phyloP scores from a whole-genome alignment of 2,797 vertebrate genomes.

The Sarcophilus harrisii region DNA sequence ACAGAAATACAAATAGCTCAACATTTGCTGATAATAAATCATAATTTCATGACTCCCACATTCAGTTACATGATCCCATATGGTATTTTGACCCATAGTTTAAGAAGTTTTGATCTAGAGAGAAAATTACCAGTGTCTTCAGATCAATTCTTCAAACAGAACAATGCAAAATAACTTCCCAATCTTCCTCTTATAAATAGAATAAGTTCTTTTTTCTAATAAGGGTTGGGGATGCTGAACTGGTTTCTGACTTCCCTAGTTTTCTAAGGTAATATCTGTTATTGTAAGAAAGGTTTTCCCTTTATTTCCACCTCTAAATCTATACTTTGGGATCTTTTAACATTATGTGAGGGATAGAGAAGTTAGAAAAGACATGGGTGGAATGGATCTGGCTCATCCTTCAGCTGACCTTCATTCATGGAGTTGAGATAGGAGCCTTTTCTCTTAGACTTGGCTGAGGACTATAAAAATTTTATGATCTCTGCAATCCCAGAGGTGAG shows the following conservation, averaged over 20 bases:
- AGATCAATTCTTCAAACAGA: not conserved
- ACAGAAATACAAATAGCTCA: too few relatives aligned
- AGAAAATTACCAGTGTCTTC: not conserved
- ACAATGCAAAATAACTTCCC: not conserved
- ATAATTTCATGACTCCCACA: too few relatives aligned
- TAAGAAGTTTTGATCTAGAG: not conserved
- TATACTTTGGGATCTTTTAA: not conserved
- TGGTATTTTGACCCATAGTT: too few relatives aligned
- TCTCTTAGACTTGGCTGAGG: not conserved
- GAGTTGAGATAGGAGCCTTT: not conserved
- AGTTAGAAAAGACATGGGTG: not conserved
- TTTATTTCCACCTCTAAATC: not conserved
- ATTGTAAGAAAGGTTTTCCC: not conserved
- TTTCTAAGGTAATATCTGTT: not conserved
- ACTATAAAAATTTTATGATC: not conserved
- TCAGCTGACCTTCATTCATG: not conserved
- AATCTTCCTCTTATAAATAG: not conserved
- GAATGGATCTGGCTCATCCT: not conserved
- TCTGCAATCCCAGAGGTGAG: not conserved
- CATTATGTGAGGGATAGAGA: not conserved
- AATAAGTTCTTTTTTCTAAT: not conserved
- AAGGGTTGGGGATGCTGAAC: not conserved
- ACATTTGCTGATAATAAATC: too few relatives aligned
- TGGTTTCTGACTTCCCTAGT: not conserved
- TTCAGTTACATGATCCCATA: too few relatives aligned